These are phyloP conservation scores for Daktulosphaira vitifoliae DNA, from an alignment of 1,140 invertebrate species.

Conservation along the genomic window DNA sequence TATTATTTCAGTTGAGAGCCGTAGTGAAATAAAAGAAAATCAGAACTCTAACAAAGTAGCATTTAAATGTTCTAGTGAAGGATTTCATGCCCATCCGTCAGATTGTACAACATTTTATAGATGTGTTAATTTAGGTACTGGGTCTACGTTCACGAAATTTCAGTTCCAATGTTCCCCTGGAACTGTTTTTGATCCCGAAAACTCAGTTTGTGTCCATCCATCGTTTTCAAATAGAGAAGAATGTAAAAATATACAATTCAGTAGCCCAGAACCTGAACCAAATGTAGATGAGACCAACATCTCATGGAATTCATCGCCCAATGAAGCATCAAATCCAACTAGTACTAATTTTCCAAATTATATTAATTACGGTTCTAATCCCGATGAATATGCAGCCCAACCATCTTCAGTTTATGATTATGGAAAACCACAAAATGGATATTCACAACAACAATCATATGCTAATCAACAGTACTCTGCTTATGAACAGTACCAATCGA, in stretches of 20 bases:
- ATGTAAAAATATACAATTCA: constrained; percentile 41
- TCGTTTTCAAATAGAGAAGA: constrained; percentile 51
- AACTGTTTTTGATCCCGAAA: constrained; percentile 59
- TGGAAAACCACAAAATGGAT: constrained; percentile 12
- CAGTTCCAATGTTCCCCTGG: constrained; percentile 60
- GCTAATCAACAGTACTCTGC: constrained; percentile 14
- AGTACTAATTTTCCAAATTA: neutral
- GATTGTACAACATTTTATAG: constrained; percentile 52
- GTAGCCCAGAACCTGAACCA: constrained; percentile 13
- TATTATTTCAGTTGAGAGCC: neutral
- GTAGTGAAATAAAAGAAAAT: constrained; percentile 2
- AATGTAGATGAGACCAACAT: constrained; percentile 1
- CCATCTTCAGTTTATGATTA: constrained; percentile 5
- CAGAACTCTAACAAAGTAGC: neutral
- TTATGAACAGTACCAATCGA: constrained; percentile 6
- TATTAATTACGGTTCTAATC: constrained; percentile 3
- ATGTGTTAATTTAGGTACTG: constrained; percentile 48
- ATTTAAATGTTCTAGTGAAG: constrained; percentile 49
- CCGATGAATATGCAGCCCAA: neutral
- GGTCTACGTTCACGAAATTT: constrained; percentile 44
- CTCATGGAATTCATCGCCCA: neutral
- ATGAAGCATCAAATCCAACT: neutral
- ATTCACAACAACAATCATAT: constrained; percentile 11
- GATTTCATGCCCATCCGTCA: constrained; percentile 49
- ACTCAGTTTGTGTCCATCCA: constrained; percentile 58